Evolutionary conservation across 1,140 invertebrate genomes (phyloP), one percentile per base, ranked within the genome.

Genomic region (Drosophila kepulauana): DNA sequence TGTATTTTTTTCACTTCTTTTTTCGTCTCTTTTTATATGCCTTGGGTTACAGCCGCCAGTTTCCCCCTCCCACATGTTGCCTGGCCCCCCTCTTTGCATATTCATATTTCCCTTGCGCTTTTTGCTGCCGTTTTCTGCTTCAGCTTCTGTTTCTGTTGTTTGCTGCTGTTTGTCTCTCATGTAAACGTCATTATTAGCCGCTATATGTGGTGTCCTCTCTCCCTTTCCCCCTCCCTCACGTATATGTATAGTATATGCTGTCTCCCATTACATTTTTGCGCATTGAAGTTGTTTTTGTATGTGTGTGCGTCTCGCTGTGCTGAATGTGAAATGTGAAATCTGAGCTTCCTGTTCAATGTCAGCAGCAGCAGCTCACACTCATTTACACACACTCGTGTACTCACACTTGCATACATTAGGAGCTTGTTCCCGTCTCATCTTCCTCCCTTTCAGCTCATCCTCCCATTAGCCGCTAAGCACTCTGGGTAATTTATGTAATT

Each of bases 261-360:
- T 71, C 75, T 77, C 63, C 62, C 75, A 70, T 78, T 80, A 80
- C 78, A 74, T 61, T 68, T 54, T 69, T 49, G 48, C 51, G 28
- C 56, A 45, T 64, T 56, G 62, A 72, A 63, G 72, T 77, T 61
- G 63, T 65, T 79, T 54, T 69, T 86, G 48, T 69, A 20, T 58
- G 38, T 46, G 57, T 58, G 20, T 20, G 38, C 38, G 57, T 43
- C 33, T 72, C 11, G 16, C 20, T 66, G 64, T 62, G 58, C 58
- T 82, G 74, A 69, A 88, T 87, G 66, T 86, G 43, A 61, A 73
- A 66, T 68, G 58, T 85, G 84, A 88, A 88, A 88, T 85, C 75
- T 63, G 85, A 88, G 85, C 81, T 89, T 88, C 85, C 85, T 88
- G 78, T 89, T 85, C 84, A 88, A 88, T 88, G 84, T 65, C 85